Evolutionary conservation across 2,797 vertebrate species (phyloP).

Genomic region (Pseudochirops cupreus): DNA sequence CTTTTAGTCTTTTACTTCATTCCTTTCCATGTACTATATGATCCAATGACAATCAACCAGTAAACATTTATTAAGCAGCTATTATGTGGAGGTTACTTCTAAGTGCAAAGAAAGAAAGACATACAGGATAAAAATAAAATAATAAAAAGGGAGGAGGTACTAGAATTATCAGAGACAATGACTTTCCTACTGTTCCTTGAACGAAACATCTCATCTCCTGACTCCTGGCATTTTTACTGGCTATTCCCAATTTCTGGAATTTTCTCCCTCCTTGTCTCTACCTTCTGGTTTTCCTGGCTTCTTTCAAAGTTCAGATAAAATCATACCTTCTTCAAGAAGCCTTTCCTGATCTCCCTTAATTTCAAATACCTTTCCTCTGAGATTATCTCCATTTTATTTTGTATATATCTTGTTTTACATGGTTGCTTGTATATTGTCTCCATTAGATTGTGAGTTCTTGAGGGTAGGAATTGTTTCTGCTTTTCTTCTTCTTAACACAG

Average conservation of each 20-base stretch:
- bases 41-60: neutral
- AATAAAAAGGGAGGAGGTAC: neutral
- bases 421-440: neutral
- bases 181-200: neutral
- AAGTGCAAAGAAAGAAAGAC: neutral
- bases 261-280: neutral
- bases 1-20: too few species aligned
- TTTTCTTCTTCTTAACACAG: neutral
- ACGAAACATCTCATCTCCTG: neutral
- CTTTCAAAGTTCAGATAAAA: neutral
- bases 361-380: neutral
- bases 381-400: neutral
- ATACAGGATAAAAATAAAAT: neutral
- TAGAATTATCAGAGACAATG: neutral
- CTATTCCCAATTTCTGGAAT: neutral
- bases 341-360: neutral
- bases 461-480: neutral
- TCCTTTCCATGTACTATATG: neutral
- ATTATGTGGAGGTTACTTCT: neutral
- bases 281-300: neutral
- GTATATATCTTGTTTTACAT: neutral
- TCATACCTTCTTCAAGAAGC: too few species aligned
- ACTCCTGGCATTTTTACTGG: neutral
- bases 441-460: neutral
- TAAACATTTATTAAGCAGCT: neutral